These are phyloP conservation scores for Syngnathus rostellatus DNA, from an alignment of 2,797 vertebrate species.

Conservation along the genomic window DNA sequence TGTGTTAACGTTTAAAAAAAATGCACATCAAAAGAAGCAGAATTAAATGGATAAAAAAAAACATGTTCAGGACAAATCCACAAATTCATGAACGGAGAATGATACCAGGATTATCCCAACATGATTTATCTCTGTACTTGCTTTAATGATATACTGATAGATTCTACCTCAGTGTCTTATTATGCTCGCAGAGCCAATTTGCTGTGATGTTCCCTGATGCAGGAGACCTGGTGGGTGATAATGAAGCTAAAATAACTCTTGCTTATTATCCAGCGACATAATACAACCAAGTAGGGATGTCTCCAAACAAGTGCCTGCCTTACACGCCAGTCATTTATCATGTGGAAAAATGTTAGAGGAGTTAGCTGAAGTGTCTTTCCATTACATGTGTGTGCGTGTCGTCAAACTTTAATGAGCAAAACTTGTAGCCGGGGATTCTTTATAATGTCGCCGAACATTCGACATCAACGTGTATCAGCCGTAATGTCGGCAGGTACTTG, in stretches of 20 bases:
- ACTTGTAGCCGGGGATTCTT: conserved; percentile 15
- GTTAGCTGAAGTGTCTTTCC: conserved; percentile 16
- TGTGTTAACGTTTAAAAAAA: neutral
- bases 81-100: neutral
- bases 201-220: conserved; percentile 42
- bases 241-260: conserved; percentile 55
- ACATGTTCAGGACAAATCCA: neutral
- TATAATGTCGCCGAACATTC: neutral
- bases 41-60: conserved; percentile 2
- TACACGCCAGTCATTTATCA: conserved; percentile 33
- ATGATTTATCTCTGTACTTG: neutral
- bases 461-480: neutral
- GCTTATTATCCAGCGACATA: conserved; percentile 48
- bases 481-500: too few relatives aligned
- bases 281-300: conserved; percentile 26
- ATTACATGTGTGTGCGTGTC: conserved; percentile 20
- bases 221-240: conserved; percentile 34
- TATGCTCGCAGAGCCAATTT: conserved; percentile 46
- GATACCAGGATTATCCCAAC: conserved; percentile 2
- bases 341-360: conserved; percentile 39
- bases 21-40: neutral
- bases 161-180: conserved; percentile 24
- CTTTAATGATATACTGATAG: conserved; percentile 17
- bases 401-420: conserved; percentile 49
- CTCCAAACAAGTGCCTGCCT: conserved; percentile 10